These are phyloP conservation scores for Pinna nobilis DNA, from an alignment of 1,140 invertebrate species.

Conservation along the genomic window DNA sequence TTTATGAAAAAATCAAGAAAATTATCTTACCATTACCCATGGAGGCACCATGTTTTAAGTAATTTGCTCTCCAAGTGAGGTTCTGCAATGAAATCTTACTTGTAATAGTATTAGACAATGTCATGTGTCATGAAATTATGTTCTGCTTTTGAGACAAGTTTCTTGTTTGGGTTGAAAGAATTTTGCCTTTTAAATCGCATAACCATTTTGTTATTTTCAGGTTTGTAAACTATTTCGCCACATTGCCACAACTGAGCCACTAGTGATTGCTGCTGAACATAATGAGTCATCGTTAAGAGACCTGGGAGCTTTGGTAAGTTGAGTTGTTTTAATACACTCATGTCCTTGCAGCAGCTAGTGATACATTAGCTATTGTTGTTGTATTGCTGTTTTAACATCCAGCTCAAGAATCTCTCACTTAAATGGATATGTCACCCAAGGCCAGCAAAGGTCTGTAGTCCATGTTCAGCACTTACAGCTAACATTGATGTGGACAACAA, in stretches of 20 bases:
- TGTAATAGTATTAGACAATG: too few species aligned
- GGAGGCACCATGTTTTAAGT: too few species aligned
- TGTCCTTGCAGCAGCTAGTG: too few species aligned
- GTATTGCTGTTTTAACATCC: too few species aligned
- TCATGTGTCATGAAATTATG: not conserved
- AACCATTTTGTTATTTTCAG: conserved; percentile 74
- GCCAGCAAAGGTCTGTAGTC: not conserved
- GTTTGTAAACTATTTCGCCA: conserved; percentile 97
- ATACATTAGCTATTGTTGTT: too few species aligned
- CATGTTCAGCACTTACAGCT: too few species aligned
- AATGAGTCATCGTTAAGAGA: conserved; percentile 90
- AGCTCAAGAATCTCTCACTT: too few species aligned
- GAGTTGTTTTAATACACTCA: not conserved
- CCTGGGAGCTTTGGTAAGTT: conserved; percentile 80
- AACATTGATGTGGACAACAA: too few species aligned
- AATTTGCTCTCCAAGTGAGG: too few species aligned
- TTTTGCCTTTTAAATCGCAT: conserved; percentile 37
- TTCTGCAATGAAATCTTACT: too few species aligned
- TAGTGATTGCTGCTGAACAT: conserved; percentile 97
- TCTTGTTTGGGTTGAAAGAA: not conserved
- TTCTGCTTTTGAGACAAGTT: not conserved
- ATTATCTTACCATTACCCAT: too few species aligned
- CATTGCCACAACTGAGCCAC: conserved; percentile 92
- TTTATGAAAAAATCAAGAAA: too few species aligned
- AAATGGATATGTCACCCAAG: not conserved